Evolutionary conservation across 1,140 invertebrate species (phyloP).

Genomic region (Apis florea): DNA sequence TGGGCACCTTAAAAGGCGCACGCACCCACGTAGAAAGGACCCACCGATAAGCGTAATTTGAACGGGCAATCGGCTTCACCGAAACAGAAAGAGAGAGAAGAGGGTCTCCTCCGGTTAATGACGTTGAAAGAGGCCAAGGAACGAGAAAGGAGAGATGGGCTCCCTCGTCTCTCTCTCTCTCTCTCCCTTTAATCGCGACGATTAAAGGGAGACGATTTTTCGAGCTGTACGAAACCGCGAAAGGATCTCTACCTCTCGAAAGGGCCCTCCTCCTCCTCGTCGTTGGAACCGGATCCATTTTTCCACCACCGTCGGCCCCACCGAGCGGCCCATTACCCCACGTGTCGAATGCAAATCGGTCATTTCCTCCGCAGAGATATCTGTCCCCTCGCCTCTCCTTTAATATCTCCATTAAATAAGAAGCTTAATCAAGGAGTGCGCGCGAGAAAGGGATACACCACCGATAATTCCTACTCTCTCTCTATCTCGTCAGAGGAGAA

Average conservation of each 20-base stretch:
- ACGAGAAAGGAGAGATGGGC: constrained; percentile 39
- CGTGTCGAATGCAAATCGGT: constrained; percentile 8
- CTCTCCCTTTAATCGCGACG: constrained; percentile 20
- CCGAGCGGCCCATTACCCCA: background rate
- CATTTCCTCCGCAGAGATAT: background rate
- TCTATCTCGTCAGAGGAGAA: background rate
- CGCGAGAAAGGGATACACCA: too few species aligned
- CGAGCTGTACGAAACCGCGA: constrained; percentile 31
- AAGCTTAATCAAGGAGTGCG: background rate
- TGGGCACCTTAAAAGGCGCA: constrained; percentile 61
- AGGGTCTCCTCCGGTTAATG: constrained; percentile 69
- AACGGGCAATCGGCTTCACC: constrained; percentile 72
- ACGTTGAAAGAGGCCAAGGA: constrained; percentile 39
- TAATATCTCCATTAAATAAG: constrained; percentile 28
- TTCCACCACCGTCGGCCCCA: constrained; percentile 12
- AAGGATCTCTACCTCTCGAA: too few species aligned
- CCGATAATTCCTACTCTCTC: background rate
- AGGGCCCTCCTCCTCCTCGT: constrained; percentile 29
- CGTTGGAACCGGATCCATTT: constrained; percentile 46
- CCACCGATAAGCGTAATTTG: constrained; percentile 74
- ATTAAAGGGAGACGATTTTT: constrained; percentile 54
- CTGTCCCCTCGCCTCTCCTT: constrained; percentile 14
- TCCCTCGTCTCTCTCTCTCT: background rate
- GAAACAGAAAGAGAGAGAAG: constrained; percentile 20
- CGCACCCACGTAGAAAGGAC: constrained; percentile 51